A percentile compares a stretch with the other conserved stretches of the same genome.
These are phyloP conservation scores for Stichopus horrens DNA, from an alignment of 53 echinoderm and acorn worm species.

Conservation along the genomic window DNA sequence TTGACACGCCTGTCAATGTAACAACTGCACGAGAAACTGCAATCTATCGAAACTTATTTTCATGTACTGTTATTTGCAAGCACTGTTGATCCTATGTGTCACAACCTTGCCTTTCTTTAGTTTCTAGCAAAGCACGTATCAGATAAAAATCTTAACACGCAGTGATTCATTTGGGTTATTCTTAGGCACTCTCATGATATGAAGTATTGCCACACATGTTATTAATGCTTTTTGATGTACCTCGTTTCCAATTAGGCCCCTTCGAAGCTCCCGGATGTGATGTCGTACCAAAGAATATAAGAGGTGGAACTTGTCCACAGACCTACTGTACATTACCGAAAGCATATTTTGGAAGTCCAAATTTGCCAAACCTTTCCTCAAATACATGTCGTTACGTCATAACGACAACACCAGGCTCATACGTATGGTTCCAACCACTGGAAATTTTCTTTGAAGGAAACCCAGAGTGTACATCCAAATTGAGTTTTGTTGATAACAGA, in stretches of 20 bases:
- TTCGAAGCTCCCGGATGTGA: conserved; percentile 19
- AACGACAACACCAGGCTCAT: conserved; percentile 1
- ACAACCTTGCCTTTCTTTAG: no score
- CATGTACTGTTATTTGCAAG: no score
- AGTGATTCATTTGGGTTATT: no score
- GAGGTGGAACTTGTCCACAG: background rate
- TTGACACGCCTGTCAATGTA: no score
- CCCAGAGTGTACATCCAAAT: background rate
- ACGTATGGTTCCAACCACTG: background rate
- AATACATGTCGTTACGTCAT: background rate
- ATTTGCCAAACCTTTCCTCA: background rate
- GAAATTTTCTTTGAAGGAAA: background rate
- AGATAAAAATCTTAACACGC: no score
- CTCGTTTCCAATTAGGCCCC: background rate
- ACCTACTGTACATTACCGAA: background rate
- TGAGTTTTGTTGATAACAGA: background rate
- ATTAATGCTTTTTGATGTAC: no score
- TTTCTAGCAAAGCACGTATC: no score
- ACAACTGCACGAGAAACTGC: no score
- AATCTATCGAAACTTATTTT: no score
- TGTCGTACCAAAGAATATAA: background rate
- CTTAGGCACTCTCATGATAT: no score
- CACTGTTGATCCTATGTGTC: no score
- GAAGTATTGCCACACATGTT: no score
- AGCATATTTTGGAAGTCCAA: conserved; percentile 19